Percentiles rank a stretch among this genome's conserved stretches.
phyloP scores from a whole-genome alignment of 2,797 vertebrate genomes.

The Enteromius trimaculatus region DNA sequence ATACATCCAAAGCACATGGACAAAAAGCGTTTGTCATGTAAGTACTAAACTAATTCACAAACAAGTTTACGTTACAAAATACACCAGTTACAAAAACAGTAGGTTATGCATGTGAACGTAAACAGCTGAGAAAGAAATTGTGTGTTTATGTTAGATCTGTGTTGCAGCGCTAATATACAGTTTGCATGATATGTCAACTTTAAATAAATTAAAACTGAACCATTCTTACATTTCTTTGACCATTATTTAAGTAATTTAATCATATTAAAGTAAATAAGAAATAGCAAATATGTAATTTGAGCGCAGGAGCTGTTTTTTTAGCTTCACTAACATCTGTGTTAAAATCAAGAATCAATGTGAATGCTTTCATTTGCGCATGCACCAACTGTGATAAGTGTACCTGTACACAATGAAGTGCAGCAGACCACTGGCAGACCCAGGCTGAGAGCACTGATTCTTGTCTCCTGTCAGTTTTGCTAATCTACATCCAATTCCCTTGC shows the following conservation, averaged over 20 bases:
- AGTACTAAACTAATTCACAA: too few species aligned
- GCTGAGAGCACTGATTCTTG: conserved; percentile 9
- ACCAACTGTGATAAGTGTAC: not conserved
- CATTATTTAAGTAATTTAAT: not conserved
- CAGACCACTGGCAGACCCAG: not conserved
- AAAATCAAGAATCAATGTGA: not conserved
- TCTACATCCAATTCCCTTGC: conserved; percentile 35
- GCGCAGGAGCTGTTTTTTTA: not conserved
- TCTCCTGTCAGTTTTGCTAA: conserved; percentile 47
- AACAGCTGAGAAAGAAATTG: too few species aligned
- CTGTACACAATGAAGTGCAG: not conserved
- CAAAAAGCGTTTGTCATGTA: too few species aligned
- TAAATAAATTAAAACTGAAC: too few species aligned
- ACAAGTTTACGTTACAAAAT: too few species aligned
- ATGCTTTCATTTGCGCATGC: not conserved
- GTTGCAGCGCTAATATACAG: too few species aligned
- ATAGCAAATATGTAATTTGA: not conserved
- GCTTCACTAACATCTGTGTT: not conserved
- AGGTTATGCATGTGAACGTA: too few species aligned
- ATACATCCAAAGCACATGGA: too few species aligned
- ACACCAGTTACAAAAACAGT: too few species aligned
- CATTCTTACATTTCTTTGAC: not conserved
- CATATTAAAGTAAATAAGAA: not conserved
- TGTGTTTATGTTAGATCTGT: too few species aligned
- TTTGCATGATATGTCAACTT: too few species aligned